Evolutionary conservation across 2,888 invertebrate genomes (phyloP).

Genomic region (Euzophera pinguis): DNA sequence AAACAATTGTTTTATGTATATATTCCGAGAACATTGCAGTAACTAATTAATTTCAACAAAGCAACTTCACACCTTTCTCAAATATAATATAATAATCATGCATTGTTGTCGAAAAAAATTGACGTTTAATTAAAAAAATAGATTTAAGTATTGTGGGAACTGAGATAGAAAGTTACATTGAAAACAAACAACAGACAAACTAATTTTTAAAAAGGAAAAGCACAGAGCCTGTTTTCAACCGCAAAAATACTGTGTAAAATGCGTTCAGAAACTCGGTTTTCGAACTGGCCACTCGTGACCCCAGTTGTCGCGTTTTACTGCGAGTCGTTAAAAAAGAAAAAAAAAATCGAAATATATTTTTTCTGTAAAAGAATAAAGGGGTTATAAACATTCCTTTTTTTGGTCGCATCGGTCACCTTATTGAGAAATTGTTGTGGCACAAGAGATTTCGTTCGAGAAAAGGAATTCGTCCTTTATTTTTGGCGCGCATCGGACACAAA

Average conservation of each 20-base stretch:
- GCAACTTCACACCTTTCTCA: constrained; percentile 9
- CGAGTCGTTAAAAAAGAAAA: constrained; percentile 44
- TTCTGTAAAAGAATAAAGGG: constrained; percentile 40
- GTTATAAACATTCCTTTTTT: constrained; percentile 55
- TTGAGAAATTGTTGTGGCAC: constrained; percentile 32
- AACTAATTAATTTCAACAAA: too few relatives aligned
- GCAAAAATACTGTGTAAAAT: constrained; percentile 20
- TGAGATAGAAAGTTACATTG: not conserved
- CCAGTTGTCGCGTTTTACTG: constrained; percentile 50
- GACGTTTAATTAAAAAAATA: constrained; percentile 6
- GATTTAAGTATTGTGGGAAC: constrained; percentile 11
- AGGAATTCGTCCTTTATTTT: constrained; percentile 24
- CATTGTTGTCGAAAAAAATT: constrained; percentile 10
- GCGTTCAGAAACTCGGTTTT: constrained; percentile 31
- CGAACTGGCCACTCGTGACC: constrained; percentile 44
- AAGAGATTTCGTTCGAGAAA: constrained; percentile 28
- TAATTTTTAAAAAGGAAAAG: constrained; percentile 9
- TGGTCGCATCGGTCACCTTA: constrained; percentile 34
- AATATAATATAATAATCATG: constrained; percentile 7
- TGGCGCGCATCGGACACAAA: constrained; percentile 9
- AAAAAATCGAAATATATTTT: constrained; percentile 42
- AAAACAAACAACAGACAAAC: constrained; percentile 1
- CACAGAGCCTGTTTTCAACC: constrained; percentile 10
- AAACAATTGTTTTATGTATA: not conserved
- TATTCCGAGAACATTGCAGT: not conserved